Base-by-base conservation (phyloP, 2,113 vertebrate genomes). In the Agelaius tricolor region DNA sequence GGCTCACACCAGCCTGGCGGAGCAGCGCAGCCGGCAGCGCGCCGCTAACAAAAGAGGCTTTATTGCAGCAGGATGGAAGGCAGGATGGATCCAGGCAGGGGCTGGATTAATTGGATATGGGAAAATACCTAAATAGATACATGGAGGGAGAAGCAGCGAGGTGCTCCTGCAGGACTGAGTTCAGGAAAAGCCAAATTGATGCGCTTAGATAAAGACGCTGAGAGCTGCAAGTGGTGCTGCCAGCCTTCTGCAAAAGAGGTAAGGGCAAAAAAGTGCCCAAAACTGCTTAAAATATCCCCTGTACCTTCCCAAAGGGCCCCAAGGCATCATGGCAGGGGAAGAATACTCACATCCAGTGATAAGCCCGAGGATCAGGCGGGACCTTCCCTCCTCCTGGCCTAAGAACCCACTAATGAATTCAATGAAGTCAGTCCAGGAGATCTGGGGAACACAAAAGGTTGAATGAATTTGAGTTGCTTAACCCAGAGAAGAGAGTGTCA, bases 81-180 rank as follows among this genome's bases (percentile, higher is more conserved):
- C 63, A 69, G 82, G 79, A 92, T 27, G 55, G 79, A 90, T 74
- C 1, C 4, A 95, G 87, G 78, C 24, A 2, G 76, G 71, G 46
- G 37, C 83, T 73, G 63, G 62, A 93, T 92, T 97, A 93, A 94
- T 93, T 95, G 83, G 88, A 43, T 58, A 19, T 10, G 46, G 88
- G 83, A 67, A 95, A 93, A 93, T 83, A 86, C 51, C 65, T 85
- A 66, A 93, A 92, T 76, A 83, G 46, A 37, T 62, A 57, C 1
- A 0, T 10, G 58, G 46, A 27, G 59, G 59, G 52, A 88, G 59
- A 90, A 83, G 61, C 68, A 77, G 72, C 2, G 0, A 84, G 90
- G 63, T 18, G 55, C 30, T 91, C 1, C 6, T 68, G 65, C 31
- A 74, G 79, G 71, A 41, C 0, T 71, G 66, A 3, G 10, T 15